A percentile compares a stretch with the other conserved stretches of the same genome.
phyloP scores from a whole-genome alignment of 2,113 vertebrate genomes.

The Nansenia antarctica region DNA sequence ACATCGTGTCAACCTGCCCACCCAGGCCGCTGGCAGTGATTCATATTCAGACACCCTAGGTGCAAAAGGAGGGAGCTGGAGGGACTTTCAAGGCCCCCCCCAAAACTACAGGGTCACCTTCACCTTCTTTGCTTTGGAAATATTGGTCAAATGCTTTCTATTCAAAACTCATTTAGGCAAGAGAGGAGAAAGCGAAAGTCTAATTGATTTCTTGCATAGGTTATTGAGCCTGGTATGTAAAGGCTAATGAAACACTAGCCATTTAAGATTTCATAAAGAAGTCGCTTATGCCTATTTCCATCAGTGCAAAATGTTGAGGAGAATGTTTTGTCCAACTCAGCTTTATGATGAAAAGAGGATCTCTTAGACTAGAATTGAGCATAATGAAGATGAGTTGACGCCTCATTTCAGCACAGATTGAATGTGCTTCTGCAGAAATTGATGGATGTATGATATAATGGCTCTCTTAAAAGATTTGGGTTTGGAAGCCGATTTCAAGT shows the following conservation, averaged over 20 bases:
- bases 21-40: conserved; percentile 32
- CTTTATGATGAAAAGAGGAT: conserved; percentile 40
- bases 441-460: conserved; percentile 50
- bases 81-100: conserved; percentile 34
- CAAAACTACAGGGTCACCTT: conserved; percentile 42
- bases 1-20: conserved; percentile 31
- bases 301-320: conserved; percentile 21
- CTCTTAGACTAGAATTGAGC: conserved; percentile 39
- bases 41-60: conserved; percentile 25
- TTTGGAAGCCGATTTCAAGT: conserved; percentile 42
- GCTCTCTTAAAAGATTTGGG: conserved; percentile 34
- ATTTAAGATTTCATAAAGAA: conserved; percentile 47
- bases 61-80: conserved; percentile 28
- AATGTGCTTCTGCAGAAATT: conserved; percentile 38
- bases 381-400: conserved; percentile 37
- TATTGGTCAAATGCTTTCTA: conserved; percentile 32
- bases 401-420: conserved; percentile 52
- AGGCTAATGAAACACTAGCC: conserved; percentile 39
- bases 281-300: conserved; percentile 28
- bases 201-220: conserved; percentile 47
- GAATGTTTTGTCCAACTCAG: conserved; percentile 39
- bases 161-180: conserved; percentile 23
- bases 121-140: conserved; percentile 33
- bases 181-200: conserved; percentile 21
- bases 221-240: conserved; percentile 49